These are phyloP conservation scores for Drosophila lini DNA, from an alignment of 1,140 invertebrate species.

Conservation along the genomic window DNA sequence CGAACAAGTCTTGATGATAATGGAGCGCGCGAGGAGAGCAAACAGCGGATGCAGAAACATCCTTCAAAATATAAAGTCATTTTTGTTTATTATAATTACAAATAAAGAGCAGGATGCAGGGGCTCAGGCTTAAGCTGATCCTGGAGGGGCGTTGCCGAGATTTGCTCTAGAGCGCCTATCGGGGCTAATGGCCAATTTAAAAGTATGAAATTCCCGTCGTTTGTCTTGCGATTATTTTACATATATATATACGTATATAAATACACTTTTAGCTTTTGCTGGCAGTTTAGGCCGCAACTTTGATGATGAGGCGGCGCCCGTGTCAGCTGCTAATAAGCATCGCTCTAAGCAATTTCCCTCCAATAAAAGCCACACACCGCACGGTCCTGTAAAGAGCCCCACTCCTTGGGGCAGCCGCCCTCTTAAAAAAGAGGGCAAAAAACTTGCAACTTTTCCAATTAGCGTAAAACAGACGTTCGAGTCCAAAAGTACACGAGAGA, in stretches of 20 bases:
- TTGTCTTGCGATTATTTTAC: conserved; percentile 56
- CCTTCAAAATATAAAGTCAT: conserved; percentile 57
- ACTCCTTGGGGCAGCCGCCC: background rate
- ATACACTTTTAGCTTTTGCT: conserved; percentile 28
- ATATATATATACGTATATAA: conserved; percentile 17
- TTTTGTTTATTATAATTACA: conserved; percentile 65
- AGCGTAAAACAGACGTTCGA: conserved; percentile 75
- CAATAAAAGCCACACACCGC: conserved; percentile 77
- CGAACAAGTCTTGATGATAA: conserved; percentile 34
- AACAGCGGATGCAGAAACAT: conserved; percentile 54
- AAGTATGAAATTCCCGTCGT: conserved; percentile 69
- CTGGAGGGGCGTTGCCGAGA: conserved; percentile 8
- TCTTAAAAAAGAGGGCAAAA: conserved; percentile 44
- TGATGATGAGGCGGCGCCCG: conserved; percentile 61
- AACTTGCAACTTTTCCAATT: conserved; percentile 83
- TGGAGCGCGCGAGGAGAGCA: conserved; percentile 27
- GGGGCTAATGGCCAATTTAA: conserved; percentile 75
- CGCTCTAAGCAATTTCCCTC: conserved; percentile 66
- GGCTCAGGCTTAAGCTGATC: conserved; percentile 26
- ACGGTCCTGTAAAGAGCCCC: background rate
- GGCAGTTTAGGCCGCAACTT: conserved; percentile 45
- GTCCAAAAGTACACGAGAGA: conserved; percentile 48
- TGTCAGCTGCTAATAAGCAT: conserved; percentile 82
- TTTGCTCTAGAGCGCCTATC: conserved; percentile 15
- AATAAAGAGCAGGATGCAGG: conserved; percentile 55